Evolutionary conservation across 2,888 invertebrate genomes (phyloP), one percentile per base, ranked within the genome.

Genomic region (Geophilus truncorum): DNA sequence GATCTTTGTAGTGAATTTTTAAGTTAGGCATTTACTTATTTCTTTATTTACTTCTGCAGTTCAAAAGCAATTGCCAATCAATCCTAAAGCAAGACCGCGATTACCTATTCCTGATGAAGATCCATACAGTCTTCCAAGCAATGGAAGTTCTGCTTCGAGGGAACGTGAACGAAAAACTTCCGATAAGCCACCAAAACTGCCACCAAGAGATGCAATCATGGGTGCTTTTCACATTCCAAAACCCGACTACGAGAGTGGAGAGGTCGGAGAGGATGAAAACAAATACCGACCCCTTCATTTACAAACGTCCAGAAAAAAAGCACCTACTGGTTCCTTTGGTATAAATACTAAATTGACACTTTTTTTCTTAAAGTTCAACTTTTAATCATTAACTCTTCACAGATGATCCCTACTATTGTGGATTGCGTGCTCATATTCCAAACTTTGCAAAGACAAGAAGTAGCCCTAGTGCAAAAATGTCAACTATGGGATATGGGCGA

Each of bases 381-480:
- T 76, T 30, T 2, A 30, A 12, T 25, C 23, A 23, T 21, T 15
- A 28, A 76, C 2, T 18, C 36, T 40, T 40, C 15, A 15, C 89
- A 95, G 96, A 96, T 88, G 96, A 96, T 88, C 96, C 96, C 3
- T 96, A 96, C 89, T 96, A 96, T 88, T 96, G 96, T 87, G 96
- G 96, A 62, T 90, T 96, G 84, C 91, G 95, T 84, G 96, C 96
- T 57, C 92, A 96, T 84, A 95, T 96, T 81, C 96, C 96, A 77
- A 96, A 96, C 89, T 96, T 96, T 88, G 95, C 93, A 83, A 95
- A 79, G 21, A 18, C 57, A 23, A 1, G 57, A 57, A 57, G 57
- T 21, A 57, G 57, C n/a, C 21, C 21, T n/a, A 57, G 18, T 18
- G 15, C 57, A 4, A 57, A 57, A n/a, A 57, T 21, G 23, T 23